Evolutionary conservation across 2,888 invertebrate species (phyloP), one percentile per base, ranked within the genome.

Genomic region (Zonitis immaculata): DNA sequence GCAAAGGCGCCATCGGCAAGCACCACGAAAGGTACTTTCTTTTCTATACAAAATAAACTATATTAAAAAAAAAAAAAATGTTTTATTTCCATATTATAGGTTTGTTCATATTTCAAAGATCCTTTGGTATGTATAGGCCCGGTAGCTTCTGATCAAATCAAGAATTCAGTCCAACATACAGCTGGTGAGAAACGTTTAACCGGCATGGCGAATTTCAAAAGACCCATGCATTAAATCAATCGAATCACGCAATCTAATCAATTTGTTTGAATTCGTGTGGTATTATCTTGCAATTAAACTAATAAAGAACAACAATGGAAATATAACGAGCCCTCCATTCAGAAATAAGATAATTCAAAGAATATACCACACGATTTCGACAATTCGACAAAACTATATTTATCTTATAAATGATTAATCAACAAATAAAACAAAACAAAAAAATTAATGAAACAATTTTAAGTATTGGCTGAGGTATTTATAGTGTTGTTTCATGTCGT

Each of bases 61-160:
- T n/a, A n/a, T n/a, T n/a, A n/a, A n/a, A n/a, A n/a, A n/a, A n/a
- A n/a, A n/a, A n/a, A n/a, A n/a, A n/a, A n/a, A n/a, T n/a, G n/a
- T n/a, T n/a, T n/a, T n/a, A n/a, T n/a, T n/a, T n/a, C n/a, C n/a
- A n/a, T n/a, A n/a, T n/a, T n/a, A n/a, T 77, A 89, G 89, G 87
- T 88, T 61, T 93, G 93, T 77, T 89, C 89, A n/a, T 93, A 92
- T 76, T 93, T 92, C 84, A 91, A 90, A 72, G 92, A 92, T 69
- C 89, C 92, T 1, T 78, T 91, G 44, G 87, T 89, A 16, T 93
- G 93, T 80, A 89, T 93, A 68, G 92, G 91, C 1, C 88, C 89
- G 0, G 90, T 91, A 0, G 89, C 89, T 6, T 84, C 85, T 1
- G 89, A 89, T 67, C 88, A 88, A 72, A 82, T 89, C 51, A 83